Evolutionary conservation across 2,113 vertebrate genomes (phyloP), one percentile per base, ranked within the genome.

Genomic region (Hemibagrus wyckioides): DNA sequence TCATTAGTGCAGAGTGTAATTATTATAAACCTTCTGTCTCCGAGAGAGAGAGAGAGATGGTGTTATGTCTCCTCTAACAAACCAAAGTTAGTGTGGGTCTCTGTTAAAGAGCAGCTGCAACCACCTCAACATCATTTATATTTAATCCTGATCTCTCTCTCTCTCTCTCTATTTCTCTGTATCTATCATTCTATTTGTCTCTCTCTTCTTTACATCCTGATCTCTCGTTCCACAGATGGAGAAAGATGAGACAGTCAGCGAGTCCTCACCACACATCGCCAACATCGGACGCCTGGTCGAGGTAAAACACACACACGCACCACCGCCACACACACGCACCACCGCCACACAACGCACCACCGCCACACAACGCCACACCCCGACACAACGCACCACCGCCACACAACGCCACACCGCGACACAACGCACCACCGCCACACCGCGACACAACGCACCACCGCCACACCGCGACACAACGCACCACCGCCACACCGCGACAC

Each of bases 201-300:
- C 56, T 81, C 28, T 25, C 54, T 13, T 33, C 28, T 23, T 23
- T 80, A 10, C 3, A 25, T 19, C 0, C 10, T 61, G 25, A 17
- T 69, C 56, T 57, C 3, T 86, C 14, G 89, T 84, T 83, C 88
- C 82, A 86, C 91, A 99, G 98, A 98, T 97, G 97, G 98, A 99
- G 94, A 99, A 98, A 89, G 98, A 99, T 4, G 98, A 99, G 89
- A 96, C 97, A 0, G 98, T 99, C 92, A 97, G 97, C 1, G 98
- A 99, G 93, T 96, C 96, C 69, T 98, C 97, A 50, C 98, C 98
- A 5, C 98, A 99, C 96, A 99, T 99, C 92, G 98, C 98, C 92
- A 99, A 99, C 56, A 99, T 99, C 0, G 98, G 98, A 30, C 97
- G 97, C 89, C 96, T 99, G 91, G 98, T 99, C 77, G 98, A 99